phyloP scores from a whole-genome alignment of 1,140 invertebrate species.

The Drosophila kurseongensis region DNA sequence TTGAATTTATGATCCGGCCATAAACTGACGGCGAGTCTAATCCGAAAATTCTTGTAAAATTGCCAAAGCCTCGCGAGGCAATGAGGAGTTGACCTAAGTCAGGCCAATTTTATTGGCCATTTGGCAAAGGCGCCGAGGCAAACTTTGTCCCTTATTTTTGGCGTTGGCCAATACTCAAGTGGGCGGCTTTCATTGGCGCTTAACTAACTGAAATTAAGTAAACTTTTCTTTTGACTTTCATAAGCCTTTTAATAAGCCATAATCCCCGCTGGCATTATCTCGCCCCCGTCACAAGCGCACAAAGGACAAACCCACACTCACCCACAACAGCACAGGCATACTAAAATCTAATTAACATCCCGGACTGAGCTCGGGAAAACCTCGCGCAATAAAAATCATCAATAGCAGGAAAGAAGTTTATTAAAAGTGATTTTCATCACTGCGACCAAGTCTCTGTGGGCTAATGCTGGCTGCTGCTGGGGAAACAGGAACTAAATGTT shows the following conservation, averaged over 20 bases:
- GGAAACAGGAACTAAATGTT: constrained; percentile 33
- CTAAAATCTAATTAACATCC: constrained; percentile 83
- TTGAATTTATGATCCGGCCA: constrained; percentile 72
- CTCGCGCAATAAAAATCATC: constrained; percentile 76
- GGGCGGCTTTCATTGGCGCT: constrained; percentile 77
- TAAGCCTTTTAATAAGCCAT: constrained; percentile 83
- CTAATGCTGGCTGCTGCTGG: constrained; percentile 23
- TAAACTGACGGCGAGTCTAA: constrained; percentile 67
- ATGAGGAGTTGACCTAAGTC: constrained; percentile 39
- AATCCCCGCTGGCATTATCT: constrained; percentile 73
- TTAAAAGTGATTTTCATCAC: constrained; percentile 79
- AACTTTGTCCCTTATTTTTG: constrained; percentile 39
- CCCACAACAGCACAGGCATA: constrained; percentile 50
- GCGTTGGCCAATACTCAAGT: constrained; percentile 75
- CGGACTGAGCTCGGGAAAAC: constrained; percentile 53
- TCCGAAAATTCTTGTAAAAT: constrained; percentile 73
- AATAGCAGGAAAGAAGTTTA: constrained; percentile 77
- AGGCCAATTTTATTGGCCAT: constrained; percentile 73
- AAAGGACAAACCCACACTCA: constrained; percentile 42
- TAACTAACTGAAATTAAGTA: constrained; percentile 83
- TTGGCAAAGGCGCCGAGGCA: constrained; percentile 55
- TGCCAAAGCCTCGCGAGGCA: constrained; percentile 36
- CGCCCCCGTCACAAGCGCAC: constrained; percentile 33
- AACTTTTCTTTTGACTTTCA: constrained; percentile 83
- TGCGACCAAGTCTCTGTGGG: constrained; percentile 23